A percentile compares a stretch with the other conserved stretches of the same genome.
Evolutionary conservation across 2,113 vertebrate genomes (phyloP).

Genomic region (Macquaria australasica): DNA sequence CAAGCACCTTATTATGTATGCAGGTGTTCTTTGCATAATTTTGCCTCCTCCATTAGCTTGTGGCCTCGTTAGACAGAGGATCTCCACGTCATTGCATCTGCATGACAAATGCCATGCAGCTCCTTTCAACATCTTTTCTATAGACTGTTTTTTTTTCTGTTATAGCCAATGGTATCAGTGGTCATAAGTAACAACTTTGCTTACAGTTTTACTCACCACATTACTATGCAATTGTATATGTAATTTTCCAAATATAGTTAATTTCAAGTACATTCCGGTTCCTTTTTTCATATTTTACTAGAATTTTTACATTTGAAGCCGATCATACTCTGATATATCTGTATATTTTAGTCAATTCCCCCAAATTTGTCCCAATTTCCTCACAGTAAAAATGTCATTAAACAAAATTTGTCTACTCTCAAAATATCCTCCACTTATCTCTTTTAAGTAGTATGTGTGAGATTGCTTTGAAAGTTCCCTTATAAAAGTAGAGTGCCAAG

Average conservation of each 20-base stretch:
- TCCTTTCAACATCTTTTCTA: constrained; percentile 9
- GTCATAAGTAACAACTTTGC: background rate
- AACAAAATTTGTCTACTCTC: too few relatives aligned
- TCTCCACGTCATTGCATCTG: constrained; percentile 49
- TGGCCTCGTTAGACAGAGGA: constrained; percentile 38
- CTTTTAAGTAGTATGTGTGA: constrained; percentile 5
- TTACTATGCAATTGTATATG: background rate
- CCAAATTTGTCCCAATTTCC: background rate
- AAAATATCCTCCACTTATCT: background rate
- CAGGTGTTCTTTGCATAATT: constrained; percentile 70
- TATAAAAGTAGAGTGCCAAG: constrained; percentile 14
- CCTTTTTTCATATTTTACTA: background rate
- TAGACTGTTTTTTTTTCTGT: background rate
- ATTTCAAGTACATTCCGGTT: background rate
- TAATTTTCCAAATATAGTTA: background rate
- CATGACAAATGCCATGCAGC: constrained; percentile 46
- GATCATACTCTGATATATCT: background rate
- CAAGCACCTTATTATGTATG: constrained; percentile 58
- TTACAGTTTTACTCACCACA: background rate
- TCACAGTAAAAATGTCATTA: too few relatives aligned
- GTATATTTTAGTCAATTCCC: background rate
- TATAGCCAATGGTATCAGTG: background rate
- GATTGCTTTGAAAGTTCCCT: constrained; percentile 17
- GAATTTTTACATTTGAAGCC: background rate
- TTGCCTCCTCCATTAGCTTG: constrained; percentile 51